A percentile compares a stretch with the other conserved stretches of the same genome.
phyloP scores from a whole-genome alignment of 2,113 vertebrate species.

The Brachypteracias leptosomus region DNA sequence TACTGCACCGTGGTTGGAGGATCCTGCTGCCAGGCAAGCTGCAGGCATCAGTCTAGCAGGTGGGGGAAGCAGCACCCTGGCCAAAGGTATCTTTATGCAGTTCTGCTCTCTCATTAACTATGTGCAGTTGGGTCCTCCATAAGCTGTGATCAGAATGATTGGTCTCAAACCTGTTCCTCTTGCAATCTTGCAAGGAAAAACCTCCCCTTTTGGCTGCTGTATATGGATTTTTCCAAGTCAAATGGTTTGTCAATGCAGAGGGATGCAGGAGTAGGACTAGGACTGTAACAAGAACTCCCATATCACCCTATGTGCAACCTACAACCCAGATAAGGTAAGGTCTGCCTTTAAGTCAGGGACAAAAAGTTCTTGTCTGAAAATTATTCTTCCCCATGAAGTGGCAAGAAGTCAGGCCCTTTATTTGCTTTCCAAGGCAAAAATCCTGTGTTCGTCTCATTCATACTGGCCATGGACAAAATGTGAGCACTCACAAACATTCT shows the following conservation, averaged over 20 bases:
- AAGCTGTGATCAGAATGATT: neutral
- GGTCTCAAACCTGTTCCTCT: neutral
- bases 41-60: accelerated
- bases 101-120: neutral
- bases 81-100: neutral
- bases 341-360: neutral
- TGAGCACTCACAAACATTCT: accelerated
- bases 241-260: neutral
- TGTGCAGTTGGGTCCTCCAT: neutral
- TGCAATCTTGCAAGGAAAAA: neutral
- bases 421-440: neutral
- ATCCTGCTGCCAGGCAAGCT: neutral
- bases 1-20: neutral
- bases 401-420: neutral
- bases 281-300: neutral
- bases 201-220: neutral
- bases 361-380: neutral
- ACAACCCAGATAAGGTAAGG: neutral
- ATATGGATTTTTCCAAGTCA: neutral
- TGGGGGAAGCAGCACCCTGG: neutral
- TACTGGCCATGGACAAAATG: accelerated
- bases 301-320: neutral
- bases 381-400: neutral
- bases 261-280: neutral
- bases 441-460: neutral